These are phyloP conservation scores for Egretta garzetta DNA, from an alignment of 2,113 vertebrate species.

Conservation along the genomic window DNA sequence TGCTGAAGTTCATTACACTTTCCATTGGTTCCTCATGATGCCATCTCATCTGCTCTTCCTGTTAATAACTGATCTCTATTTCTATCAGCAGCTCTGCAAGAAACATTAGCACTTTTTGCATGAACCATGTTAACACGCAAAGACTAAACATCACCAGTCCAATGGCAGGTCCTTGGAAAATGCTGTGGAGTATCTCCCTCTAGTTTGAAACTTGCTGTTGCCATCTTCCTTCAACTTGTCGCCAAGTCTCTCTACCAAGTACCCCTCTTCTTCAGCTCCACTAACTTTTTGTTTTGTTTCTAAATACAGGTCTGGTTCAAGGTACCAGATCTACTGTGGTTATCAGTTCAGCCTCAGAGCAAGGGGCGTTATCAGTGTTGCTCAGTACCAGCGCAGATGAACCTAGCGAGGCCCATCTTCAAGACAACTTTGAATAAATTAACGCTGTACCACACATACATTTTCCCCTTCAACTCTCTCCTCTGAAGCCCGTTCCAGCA, in stretches of 20 bases:
- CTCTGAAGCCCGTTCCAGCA: fast-evolving
- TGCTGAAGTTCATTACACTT: too few species aligned
- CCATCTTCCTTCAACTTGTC: background rate
- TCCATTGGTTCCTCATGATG: too few species aligned
- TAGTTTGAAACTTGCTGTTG: background rate
- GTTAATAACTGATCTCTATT: background rate
- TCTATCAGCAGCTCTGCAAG: background rate
- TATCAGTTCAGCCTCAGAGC: background rate
- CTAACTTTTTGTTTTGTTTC: too few species aligned
- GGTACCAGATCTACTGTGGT: background rate
- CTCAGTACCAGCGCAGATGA: background rate
- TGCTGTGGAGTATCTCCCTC: background rate
- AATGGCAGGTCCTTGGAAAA: background rate
- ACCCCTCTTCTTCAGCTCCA: background rate
- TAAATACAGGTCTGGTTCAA: background rate
- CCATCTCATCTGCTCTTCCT: background rate
- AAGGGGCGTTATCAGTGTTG: background rate
- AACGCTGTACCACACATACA: background rate
- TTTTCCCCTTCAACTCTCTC: background rate
- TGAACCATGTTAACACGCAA: background rate
- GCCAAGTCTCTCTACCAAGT: background rate
- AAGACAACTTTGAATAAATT: fast-evolving
- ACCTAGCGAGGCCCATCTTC: background rate
- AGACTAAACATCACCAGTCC: background rate
- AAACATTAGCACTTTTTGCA: background rate